These are phyloP conservation scores for Papilio helenus DNA, from an alignment of 1,140 invertebrate species.

Conservation along the genomic window DNA sequence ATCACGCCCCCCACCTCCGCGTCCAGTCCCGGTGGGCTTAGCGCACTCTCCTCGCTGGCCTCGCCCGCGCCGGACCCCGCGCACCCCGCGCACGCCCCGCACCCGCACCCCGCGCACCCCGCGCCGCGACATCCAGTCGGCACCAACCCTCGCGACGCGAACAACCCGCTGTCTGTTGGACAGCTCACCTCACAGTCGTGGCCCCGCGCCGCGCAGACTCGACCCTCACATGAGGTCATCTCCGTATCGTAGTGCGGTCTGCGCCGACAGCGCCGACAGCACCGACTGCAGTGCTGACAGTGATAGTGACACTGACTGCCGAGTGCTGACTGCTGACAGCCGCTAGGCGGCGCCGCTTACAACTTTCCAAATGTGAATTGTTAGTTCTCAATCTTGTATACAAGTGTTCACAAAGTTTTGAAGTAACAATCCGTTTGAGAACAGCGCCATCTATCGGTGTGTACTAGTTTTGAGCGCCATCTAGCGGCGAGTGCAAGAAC, in stretches of 20 bases:
- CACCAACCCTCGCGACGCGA: constrained; percentile 94
- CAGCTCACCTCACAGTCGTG: constrained; percentile 88
- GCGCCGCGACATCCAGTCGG: constrained; percentile 90
- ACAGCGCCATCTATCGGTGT: constrained; percentile 42
- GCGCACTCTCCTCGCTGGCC: constrained; percentile 90
- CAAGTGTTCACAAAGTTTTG: not conserved
- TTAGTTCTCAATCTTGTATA: constrained; percentile 3
- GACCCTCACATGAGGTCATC: constrained; percentile 75
- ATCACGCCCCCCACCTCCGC: constrained; percentile 86
- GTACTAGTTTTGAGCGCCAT: constrained; percentile 45
- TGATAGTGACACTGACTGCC: not conserved
- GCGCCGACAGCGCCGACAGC: constrained; percentile 41
- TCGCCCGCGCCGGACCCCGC: constrained; percentile 88
- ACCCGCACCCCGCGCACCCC: constrained; percentile 86
- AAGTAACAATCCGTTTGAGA: constrained; percentile 25
- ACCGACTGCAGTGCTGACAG: constrained; percentile 36
- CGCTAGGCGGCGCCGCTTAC: not conserved
- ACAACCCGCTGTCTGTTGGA: constrained; percentile 95
- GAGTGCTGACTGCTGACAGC: not conserved
- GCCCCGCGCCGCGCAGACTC: constrained; percentile 65
- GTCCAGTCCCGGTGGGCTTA: constrained; percentile 90
- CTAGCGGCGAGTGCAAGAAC: constrained; percentile 49
- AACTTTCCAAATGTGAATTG: not conserved
- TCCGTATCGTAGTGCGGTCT: constrained; percentile 75
- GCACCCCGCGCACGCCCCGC: constrained; percentile 88